Percentiles rank a stretch among this genome's conserved stretches.
Conservation (phyloP, 1,140 invertebrate species). For the Penaeus indicus region DNA sequence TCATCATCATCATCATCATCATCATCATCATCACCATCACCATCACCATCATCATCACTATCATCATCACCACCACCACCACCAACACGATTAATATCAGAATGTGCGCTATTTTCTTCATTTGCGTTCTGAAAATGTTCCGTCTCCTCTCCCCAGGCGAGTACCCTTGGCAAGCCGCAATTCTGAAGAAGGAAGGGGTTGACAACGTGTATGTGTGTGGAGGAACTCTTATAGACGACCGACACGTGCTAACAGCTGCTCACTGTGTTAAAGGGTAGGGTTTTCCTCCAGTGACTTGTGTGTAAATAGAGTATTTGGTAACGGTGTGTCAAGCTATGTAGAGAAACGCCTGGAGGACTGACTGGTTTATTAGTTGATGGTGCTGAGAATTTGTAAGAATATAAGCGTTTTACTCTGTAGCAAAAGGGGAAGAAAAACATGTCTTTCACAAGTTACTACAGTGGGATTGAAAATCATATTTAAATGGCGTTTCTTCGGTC, state of each 20-base stretch:
- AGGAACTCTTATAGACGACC: slow-evolving; percentile 85
- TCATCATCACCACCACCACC: neutral
- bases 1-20: neutral
- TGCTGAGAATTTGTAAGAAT: too few relatives aligned
- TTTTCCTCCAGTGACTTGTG: neutral
- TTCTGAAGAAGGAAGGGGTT: slow-evolving; percentile 89
- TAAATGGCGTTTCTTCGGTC: too few relatives aligned
- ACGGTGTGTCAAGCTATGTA: too few relatives aligned
- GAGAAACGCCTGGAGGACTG: too few relatives aligned
- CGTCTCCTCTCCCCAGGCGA: slow-evolving; percentile 73
- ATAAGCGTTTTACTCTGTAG: too few relatives aligned
- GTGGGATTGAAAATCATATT: too few relatives aligned
- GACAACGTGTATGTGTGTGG: slow-evolving; percentile 92
- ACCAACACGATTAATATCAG: neutral
- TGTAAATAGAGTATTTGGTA: too few relatives aligned
- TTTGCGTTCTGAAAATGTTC: too few relatives aligned
- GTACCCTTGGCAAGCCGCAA: slow-evolving; percentile 93
- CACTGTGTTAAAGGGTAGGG: slow-evolving; percentile 89
- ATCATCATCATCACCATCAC: neutral
- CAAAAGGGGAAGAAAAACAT: too few relatives aligned
- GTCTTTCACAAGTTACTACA: too few relatives aligned
- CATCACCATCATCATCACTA: neutral
- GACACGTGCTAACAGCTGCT: slow-evolving; percentile 88
- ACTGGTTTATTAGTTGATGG: too few relatives aligned
- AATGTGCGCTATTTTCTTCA: neutral